Evolutionary conservation across 2,797 vertebrate species (phyloP).

Genomic region (Anas bahamensis): DNA sequence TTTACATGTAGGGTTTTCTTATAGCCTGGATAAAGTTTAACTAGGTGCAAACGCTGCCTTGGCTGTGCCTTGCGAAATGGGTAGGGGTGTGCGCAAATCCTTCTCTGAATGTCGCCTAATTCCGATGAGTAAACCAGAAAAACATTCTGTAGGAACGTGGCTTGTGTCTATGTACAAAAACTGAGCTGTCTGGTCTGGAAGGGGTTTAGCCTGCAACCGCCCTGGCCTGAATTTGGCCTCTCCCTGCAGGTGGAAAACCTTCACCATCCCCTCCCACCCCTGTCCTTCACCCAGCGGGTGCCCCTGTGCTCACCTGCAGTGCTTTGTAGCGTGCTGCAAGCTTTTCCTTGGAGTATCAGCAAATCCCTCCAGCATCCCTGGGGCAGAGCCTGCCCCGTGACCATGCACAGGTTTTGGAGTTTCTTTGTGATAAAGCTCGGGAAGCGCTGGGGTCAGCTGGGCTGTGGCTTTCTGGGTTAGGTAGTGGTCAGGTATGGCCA

Average conservation of each 20-base stretch:
- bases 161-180: not conserved
- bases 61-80: not conserved
- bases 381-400: not conserved
- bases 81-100: not conserved
- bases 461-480: not conserved
- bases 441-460: not conserved
- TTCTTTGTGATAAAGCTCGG: not conserved
- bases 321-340: accelerated
- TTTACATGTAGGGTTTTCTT: not conserved
- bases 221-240: not conserved
- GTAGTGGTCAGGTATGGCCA: too few species aligned
- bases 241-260: not conserved
- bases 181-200: not conserved
- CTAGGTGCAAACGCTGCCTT: not conserved
- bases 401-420: accelerated
- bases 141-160: not conserved
- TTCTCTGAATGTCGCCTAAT: not conserved
- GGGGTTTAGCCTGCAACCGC: not conserved
- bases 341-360: not conserved
- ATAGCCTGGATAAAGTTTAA: not conserved
- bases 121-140: not conserved
- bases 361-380: not conserved
- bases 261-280: not conserved
- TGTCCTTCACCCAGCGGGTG: not conserved
- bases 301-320: not conserved